phyloP scores from a whole-genome alignment of 1,140 invertebrate species.

The Macrostomum lignano region DNA sequence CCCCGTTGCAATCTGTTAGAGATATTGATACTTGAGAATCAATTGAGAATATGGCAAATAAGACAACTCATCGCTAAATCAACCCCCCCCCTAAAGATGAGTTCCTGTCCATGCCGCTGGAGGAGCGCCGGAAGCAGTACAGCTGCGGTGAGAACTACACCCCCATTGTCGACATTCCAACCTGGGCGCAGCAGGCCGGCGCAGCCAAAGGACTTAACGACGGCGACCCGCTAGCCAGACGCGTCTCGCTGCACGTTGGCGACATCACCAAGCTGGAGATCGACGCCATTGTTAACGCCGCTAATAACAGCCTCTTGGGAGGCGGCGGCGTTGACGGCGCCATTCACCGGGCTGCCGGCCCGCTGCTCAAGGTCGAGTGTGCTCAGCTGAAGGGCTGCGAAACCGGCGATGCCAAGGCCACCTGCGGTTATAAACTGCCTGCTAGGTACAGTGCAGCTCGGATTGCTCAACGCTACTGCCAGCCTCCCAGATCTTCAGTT shows the following conservation, averaged over 20 bases:
- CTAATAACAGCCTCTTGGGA: conserved; percentile 44
- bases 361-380: conserved; percentile 35
- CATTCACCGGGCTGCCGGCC: conserved; percentile 38
- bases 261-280: conserved; percentile 62
- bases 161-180: conserved; percentile 30
- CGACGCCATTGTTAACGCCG: conserved; percentile 69
- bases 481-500: not conserved
- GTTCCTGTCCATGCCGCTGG: conserved; percentile 29
- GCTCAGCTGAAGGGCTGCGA: conserved; percentile 39
- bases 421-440: conserved; percentile 48
- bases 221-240: no score
- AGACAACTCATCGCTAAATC: no score
- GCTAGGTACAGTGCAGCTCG: conserved; percentile 33
- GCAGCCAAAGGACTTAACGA: no score
- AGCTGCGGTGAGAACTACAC: conserved; percentile 25
- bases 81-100: no score
- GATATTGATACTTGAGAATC: no score
- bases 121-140: conserved; percentile 33
- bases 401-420: conserved; percentile 57
- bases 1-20: no score
- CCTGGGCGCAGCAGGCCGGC: conserved; percentile 30
- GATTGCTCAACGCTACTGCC: conserved; percentile 3
- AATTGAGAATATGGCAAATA: no score
- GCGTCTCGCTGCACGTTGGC: no score
- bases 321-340: conserved; percentile 60